Evolutionary conservation across 1,140 invertebrate genomes (phyloP).

Genomic region (Magallana angulata): DNA sequence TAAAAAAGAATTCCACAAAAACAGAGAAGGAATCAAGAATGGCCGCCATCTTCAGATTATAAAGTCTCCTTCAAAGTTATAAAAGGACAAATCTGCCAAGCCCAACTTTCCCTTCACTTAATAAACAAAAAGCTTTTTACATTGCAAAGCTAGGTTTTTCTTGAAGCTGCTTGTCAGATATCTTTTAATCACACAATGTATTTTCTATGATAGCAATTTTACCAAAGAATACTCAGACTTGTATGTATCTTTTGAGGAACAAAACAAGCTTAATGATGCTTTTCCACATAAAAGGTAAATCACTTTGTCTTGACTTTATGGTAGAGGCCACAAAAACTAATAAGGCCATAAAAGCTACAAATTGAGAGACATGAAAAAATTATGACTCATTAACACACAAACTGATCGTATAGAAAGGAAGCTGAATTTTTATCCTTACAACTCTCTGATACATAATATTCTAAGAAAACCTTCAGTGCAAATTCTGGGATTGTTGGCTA

Average conservation of each 20-base stretch:
- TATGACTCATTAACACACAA: constrained; percentile 23
- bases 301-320: neutral
- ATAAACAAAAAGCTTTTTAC: too few relatives aligned
- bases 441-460: neutral
- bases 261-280: neutral
- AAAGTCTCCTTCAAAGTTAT: too few relatives aligned
- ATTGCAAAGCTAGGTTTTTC: neutral
- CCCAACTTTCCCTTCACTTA: too few relatives aligned
- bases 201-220: neutral
- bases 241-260: neutral
- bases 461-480: neutral
- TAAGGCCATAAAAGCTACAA: neutral
- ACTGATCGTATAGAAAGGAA: neutral
- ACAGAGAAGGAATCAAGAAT: too few relatives aligned
- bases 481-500: too few relatives aligned
- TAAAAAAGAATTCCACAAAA: too few relatives aligned
- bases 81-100: too few relatives aligned
- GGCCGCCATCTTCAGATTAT: too few relatives aligned
- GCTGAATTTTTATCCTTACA: neutral
- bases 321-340: neutral
- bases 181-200: neutral
- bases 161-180: neutral
- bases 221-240: neutral
- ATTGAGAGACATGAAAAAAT: neutral
- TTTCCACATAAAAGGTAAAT: neutral